Evolutionary conservation across 2,888 invertebrate species (phyloP), one percentile per base, ranked within the genome.

Genomic region (Drosophila anceps): DNA sequence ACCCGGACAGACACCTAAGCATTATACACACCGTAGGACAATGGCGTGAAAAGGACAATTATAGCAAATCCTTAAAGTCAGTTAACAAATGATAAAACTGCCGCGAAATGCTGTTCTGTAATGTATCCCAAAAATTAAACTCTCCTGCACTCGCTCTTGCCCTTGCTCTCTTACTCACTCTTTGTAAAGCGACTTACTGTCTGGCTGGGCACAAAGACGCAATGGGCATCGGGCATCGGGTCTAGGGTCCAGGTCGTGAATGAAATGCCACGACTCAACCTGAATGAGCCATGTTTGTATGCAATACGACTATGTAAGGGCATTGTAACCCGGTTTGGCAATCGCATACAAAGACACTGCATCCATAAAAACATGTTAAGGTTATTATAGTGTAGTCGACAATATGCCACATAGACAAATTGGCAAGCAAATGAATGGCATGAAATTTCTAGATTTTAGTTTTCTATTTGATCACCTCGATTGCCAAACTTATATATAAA

Each of bases 41-140:
- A 86, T 76, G 73, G 69, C 76, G 60, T 84, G 84, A 86, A 86
- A 86, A 86, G 88, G 84, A 86, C 86, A 86, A 86, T 88, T 88
- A 86, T 46, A 69, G 78, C 54, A 88, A 88, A 87, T 88, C 86
- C 84, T 82, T 77, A 86, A 86, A 88, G 79, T 73, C 73, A 85
- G 78, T 86, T 84, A 81, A 82, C 85, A 84, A 86, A 78, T 71
- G 76, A 78, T 79, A 67, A 74, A 86, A 88, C 75, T 88, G 76
- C 86, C 82, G 87, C 81, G 87, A 50, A 50, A 86, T 88, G 84
- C 82, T 85, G 88, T 87, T 77, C 29, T 82, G 84, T 86, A 86
- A 86, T 82, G 72, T 73, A 69, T 69, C 84, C 81, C 75, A 88
- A 88, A 87, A 86, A 82, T 68, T 54, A 13, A 62, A 54, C n/a